A percentile compares a stretch with the other conserved stretches of the same genome.
Conservation (phyloP, 2,113 vertebrate species). For the Pseudonaja textilis region DNA sequence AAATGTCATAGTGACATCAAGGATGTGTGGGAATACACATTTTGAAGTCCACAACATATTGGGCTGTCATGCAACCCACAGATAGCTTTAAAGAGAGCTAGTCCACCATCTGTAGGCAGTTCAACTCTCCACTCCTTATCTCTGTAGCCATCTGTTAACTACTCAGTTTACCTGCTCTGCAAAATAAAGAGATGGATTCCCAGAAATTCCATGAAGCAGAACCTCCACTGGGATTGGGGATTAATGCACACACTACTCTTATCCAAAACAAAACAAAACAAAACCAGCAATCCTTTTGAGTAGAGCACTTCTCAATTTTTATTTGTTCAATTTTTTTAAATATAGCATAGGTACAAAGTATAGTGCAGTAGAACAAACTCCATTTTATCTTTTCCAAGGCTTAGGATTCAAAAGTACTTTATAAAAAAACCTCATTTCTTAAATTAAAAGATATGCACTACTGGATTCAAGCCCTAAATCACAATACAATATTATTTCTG, state of each 20-base stretch:
- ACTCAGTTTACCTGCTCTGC: slow-evolving; percentile 21
- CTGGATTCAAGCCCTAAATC: not conserved
- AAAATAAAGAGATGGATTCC: slow-evolving; percentile 4
- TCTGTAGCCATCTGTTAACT: slow-evolving; percentile 23
- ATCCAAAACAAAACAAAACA: not conserved
- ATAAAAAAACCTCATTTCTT: not conserved
- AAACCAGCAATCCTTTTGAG: not conserved
- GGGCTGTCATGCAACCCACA: slow-evolving; percentile 33
- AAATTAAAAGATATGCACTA: not conserved
- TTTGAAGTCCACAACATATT: slow-evolving; percentile 34
- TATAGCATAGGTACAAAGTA: not conserved
- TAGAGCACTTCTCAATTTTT: not conserved
- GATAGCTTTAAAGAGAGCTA: slow-evolving; percentile 23
- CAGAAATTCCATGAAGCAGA: slow-evolving; percentile 3
- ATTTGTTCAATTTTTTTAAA: not conserved
- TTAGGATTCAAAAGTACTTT: not conserved
- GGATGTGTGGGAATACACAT: slow-evolving; percentile 32
- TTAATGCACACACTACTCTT: not conserved
- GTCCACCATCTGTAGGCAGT: slow-evolving; percentile 30
- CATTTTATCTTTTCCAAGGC: not conserved
- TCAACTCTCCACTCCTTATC: slow-evolving; percentile 8
- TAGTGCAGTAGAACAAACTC: not conserved
- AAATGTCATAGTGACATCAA: slow-evolving; percentile 38
- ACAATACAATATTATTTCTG: not conserved
- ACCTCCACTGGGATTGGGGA: not conserved